These are phyloP conservation scores for Drosophila tropicalis DNA, from an alignment of 1,140 invertebrate genomes.

Conservation along the genomic window DNA sequence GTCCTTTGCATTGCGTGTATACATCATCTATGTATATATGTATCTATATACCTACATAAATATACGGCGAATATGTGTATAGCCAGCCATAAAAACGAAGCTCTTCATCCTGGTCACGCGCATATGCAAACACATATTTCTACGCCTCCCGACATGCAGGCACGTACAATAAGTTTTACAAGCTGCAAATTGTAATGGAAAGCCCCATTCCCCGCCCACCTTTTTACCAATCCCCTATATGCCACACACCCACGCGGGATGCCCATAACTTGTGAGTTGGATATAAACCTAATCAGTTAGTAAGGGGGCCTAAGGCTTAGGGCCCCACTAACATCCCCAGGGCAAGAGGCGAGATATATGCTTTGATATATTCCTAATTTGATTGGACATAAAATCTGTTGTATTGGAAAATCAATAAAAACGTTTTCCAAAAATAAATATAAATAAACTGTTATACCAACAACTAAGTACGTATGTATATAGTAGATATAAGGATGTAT, in stretches of 20 bases:
- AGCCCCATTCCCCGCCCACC: neutral
- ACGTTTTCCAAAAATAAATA: conserved; percentile 51
- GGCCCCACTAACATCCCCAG: neutral
- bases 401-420: conserved; percentile 66
- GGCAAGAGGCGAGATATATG: neutral
- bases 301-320: neutral
- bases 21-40: neutral
- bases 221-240: neutral
- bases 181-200: conserved; percentile 70
- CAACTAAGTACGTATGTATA: neutral
- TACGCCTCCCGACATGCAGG: conserved; percentile 27
- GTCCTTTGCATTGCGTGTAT: neutral
- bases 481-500: conserved; percentile 7
- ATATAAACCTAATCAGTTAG: conserved; percentile 10
- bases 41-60: neutral
- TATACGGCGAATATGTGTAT: neutral
- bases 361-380: conserved; percentile 4
- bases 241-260: neutral
- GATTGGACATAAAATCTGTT: neutral
- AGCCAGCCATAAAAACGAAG: conserved; percentile 39
- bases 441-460: neutral
- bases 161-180: conserved; percentile 50
- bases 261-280: neutral
- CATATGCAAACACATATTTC: conserved; percentile 32
- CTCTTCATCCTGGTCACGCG: conserved; percentile 1